phyloP scores from a whole-genome alignment of 2,797 vertebrate genomes.

The Lepus townsendii region DNA sequence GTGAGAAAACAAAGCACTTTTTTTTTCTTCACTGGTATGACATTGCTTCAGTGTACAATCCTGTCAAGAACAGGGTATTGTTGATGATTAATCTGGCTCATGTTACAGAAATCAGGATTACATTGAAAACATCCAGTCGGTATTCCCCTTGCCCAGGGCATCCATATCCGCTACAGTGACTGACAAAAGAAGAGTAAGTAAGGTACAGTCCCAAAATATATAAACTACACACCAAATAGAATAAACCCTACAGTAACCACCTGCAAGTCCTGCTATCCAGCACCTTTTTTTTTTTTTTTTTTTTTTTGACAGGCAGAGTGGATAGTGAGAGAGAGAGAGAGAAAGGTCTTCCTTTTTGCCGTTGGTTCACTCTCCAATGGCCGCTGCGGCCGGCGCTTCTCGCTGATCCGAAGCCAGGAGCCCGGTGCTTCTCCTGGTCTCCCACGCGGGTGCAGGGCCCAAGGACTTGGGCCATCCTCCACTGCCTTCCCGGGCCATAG shows the following conservation, averaged over 20 bases:
- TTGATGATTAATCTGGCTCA: not conserved
- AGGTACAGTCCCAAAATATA: not conserved
- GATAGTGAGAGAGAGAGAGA: no score
- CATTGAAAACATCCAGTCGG: not conserved
- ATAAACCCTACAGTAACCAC: not conserved
- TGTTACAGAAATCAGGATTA: not conserved
- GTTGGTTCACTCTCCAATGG: no score
- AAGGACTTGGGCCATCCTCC: no score
- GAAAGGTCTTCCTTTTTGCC: no score
- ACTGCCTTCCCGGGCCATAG: no score
- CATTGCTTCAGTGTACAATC: conserved; percentile 9
- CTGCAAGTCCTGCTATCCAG: not conserved
- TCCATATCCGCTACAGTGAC: not conserved
- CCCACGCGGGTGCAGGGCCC: no score
- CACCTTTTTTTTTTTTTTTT: not conserved
- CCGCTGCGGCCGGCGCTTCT: no score
- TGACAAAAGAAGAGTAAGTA: conserved; percentile 16
- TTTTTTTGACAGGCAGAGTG: no score
- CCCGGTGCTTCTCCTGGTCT: no score
- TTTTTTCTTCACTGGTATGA: not conserved
- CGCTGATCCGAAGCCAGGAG: no score
- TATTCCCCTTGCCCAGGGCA: not conserved
- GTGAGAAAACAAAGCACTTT: not conserved
- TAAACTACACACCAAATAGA: conserved; percentile 36
- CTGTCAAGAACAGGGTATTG: conserved; percentile 30